Base-by-base conservation (phyloP, 2,113 vertebrate genomes). In the Orcinus orca region DNA sequence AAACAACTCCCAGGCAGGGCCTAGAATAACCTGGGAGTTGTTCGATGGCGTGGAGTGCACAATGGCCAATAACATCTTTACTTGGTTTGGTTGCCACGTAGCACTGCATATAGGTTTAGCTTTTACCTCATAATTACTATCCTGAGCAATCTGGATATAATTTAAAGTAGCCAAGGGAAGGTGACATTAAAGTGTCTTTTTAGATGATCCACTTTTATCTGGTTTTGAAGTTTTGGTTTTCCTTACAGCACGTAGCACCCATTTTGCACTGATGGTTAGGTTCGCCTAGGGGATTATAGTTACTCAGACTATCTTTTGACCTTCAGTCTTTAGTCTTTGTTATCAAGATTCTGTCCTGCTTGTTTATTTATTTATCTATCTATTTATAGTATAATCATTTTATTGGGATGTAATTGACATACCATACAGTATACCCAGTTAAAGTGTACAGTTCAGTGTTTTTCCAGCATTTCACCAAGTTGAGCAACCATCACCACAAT, bases 371-470 rank as follows among this genome's bases (percentile, higher is more conserved):
- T 94, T 62, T 44, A 50, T 50, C 2, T 62, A n/a, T 65, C 41
- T 71, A 33, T 91, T 95, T 95, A 77, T 91, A 93, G 68, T 47
- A 41, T 62, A 90, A 53, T 26, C 21, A 41, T 63, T 84, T 76
- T 81, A 38, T 81, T 86, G 77, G 76, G 55, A 65, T 63, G 14
- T 26, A 67, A 88, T 63, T 76, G 47, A 82, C 38, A 86, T 58
- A 44, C 26, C 15, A 70, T 25, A 44, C 23, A 93, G 84, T 18
- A 38, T 8, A 74, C 33, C 18, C 44, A 93, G 13, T 71, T n/a
- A 93, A 83, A 82, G 31, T 36, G 15, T 58, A 67, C 20, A 81
- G 23, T 74, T 92, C 50, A 41, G 0, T 79, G 8, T 29, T 60
- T 58, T 74, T 80, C 38, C 36, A 38, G 36, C 26, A 21, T 76